Percentiles rank a stretch among this genome's conserved stretches.
phyloP scores from a whole-genome alignment of 2,888 invertebrate species.

The Mythimna loreyi region DNA sequence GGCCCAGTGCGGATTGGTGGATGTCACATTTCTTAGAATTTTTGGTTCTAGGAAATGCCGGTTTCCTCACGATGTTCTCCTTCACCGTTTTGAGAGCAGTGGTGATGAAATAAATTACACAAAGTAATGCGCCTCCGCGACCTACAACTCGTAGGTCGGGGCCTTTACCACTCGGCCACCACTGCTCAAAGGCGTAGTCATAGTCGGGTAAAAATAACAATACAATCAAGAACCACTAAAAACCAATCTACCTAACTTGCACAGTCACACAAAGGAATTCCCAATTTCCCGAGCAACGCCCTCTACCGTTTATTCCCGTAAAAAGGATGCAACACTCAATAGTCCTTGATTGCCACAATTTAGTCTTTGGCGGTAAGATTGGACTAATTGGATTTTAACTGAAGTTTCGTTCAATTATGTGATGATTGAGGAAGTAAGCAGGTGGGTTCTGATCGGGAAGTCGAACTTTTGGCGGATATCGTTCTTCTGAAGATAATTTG shows the following conservation, averaged over 20 bases:
- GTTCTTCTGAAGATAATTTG: neutral
- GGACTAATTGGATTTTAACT: conserved; percentile 50
- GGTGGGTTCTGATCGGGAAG: neutral
- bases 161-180: too few relatives aligned
- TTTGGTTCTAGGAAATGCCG: too few relatives aligned
- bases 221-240: neutral
- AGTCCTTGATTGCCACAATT: conserved; percentile 63
- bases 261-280: neutral
- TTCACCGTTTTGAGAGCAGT: too few relatives aligned
- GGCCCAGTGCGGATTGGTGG: too few relatives aligned
- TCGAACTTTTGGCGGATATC: neutral
- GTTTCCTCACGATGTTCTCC: too few relatives aligned
- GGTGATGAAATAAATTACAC: too few relatives aligned
- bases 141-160: too few relatives aligned
- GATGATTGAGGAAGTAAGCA: conserved; percentile 6
- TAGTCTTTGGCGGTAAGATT: conserved; percentile 48
- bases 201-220: too few relatives aligned
- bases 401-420: conserved; percentile 14
- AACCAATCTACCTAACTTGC: neutral
- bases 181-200: too few relatives aligned
- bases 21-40: too few relatives aligned
- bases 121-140: too few relatives aligned
- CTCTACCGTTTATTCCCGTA: conserved; percentile 47
- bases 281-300: conserved; percentile 36
- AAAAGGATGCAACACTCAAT: conserved; percentile 63